Conservation (phyloP, 2,888 invertebrate species). For the Operophtera brumata region DNA sequence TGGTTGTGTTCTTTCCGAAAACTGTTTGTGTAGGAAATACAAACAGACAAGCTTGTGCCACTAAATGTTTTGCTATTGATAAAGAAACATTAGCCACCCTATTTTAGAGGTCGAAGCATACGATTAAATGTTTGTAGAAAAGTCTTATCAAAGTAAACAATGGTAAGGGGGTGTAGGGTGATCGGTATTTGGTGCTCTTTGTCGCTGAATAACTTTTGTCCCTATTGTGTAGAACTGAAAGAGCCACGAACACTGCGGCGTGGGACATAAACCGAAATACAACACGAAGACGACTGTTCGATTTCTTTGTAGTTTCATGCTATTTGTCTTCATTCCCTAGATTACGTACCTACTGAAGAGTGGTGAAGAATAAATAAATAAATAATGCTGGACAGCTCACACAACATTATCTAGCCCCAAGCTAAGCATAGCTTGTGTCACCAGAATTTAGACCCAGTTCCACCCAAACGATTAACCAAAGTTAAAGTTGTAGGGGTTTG, state of each 20-base stretch:
- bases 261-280: conserved; percentile 79
- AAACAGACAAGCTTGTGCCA: neutral
- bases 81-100: conserved; percentile 12
- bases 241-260: conserved; percentile 77
- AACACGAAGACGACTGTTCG: conserved; percentile 77
- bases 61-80: neutral
- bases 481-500: neutral
- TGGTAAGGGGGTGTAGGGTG: conserved; percentile 69
- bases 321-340: neutral
- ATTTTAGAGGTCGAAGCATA: neutral
- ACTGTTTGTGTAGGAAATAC: neutral
- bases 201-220: conserved; percentile 82
- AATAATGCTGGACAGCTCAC: too few species aligned
- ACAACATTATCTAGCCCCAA: too few species aligned
- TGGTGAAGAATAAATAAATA: too few species aligned
- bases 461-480: too few species aligned
- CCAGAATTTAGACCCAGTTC: too few species aligned
- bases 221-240: conserved; percentile 75
- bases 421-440: too few species aligned
- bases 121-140: conserved; percentile 57
- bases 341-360: too few species aligned
- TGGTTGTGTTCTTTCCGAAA: neutral
- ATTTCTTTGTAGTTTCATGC: conserved; percentile 63
- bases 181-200: conserved; percentile 81
- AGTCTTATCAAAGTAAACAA: conserved; percentile 79